Evolutionary conservation across 2,113 vertebrate genomes (phyloP), one percentile per base, ranked within the genome.

Genomic region (Turnix velox): DNA sequence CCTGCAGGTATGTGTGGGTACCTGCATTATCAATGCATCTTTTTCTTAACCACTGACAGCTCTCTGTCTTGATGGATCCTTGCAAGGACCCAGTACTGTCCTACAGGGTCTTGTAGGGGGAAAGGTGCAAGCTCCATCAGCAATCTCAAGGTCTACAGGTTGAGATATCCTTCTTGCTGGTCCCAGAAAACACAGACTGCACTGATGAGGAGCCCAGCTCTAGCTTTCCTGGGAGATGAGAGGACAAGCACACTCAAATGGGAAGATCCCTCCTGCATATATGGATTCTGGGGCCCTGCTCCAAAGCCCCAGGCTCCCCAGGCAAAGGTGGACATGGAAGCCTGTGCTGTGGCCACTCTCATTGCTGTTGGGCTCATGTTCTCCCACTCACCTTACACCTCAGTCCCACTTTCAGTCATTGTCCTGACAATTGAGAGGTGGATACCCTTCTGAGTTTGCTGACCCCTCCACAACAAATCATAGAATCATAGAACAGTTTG

Each of bases 261-360:
- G 28, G 24, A n/a, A 33, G 23, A 19, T 49, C 3, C 23, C 19
- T 63, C 37, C 43, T 51, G 49, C n/a, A 3, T 4, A 4, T 30
- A 4, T 4, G 37, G 57, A 25, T n/a, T 46, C n/a, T 48, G 31
- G 40, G 19, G 30, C 3, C 30, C 54, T 74, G 59, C 18, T 33
- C 30, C 13, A 17, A 66, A 81, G n/a, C 46, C 33, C 6, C 14
- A 16, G 25, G 30, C 11, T 75, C 40, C 33, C 11, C 7, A 18
- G 52, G 45, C 58, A 35, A 23, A 17, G 23, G 19, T 0, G 15
- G 48, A 31, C 28, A 45, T 35, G 31, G 54, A 42, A 37, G 15
- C 3, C 3, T 0, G 6, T 31, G n/a, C 19, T 15, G n/a, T 6
- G 27, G 51, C 45, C 10, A 1, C 24, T 23, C 28, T 18, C 1